Evolutionary conservation across 1,140 invertebrate genomes (phyloP).

Genomic region (Goniozus legneri): DNA sequence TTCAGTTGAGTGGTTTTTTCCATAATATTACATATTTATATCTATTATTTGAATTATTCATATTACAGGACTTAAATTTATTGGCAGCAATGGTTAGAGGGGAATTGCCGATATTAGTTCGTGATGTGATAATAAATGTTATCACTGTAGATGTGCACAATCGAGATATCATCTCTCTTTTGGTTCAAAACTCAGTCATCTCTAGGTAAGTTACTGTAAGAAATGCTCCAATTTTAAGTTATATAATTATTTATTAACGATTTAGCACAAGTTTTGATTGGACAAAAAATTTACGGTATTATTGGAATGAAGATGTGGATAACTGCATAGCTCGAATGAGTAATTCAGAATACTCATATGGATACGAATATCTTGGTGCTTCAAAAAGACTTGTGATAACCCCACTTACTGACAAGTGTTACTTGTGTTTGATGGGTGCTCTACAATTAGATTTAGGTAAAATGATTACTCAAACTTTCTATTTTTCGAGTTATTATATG

Average conservation of each 20-base stretch:
- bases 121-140: slow-evolving; percentile 74
- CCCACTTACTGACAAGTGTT: slow-evolving; percentile 80
- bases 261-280: slow-evolving; percentile 77
- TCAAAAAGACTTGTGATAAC: slow-evolving; percentile 77
- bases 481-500: background rate
- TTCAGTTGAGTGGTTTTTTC: slow-evolving; percentile 33
- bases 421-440: slow-evolving; percentile 84
- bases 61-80: slow-evolving; percentile 66
- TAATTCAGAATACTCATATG: slow-evolving; percentile 76
- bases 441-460: slow-evolving; percentile 75
- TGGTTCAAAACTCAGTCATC: slow-evolving; percentile 65
- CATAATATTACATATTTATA: background rate
- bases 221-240: background rate
- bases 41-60: background rate
- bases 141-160: slow-evolving; percentile 87
- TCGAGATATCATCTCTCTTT: slow-evolving; percentile 73
- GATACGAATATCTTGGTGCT: slow-evolving; percentile 90
- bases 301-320: slow-evolving; percentile 78
- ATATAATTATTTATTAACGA: slow-evolving; percentile 15
- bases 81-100: slow-evolving; percentile 73
- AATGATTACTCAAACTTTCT: background rate
- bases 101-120: slow-evolving; percentile 65
- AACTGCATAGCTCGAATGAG: slow-evolving; percentile 76
- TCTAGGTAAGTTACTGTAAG: slow-evolving; percentile 52
- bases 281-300: slow-evolving; percentile 88